Conservation (phyloP, 2,888 invertebrate genomes). For the Argyresthia goedartella region DNA sequence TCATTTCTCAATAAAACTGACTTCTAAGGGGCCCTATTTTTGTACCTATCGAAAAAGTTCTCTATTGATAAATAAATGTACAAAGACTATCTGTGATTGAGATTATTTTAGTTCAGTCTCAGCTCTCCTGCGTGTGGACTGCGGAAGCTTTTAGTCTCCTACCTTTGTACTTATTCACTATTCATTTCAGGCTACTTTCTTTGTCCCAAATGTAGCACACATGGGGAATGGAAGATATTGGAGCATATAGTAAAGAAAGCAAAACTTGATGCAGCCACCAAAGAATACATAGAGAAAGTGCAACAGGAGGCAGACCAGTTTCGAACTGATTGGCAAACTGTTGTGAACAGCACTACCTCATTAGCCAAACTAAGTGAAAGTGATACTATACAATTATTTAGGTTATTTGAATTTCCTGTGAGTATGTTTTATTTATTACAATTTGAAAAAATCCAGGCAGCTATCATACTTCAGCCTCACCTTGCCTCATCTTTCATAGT, state of each 20-base stretch:
- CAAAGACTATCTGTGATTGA: too few relatives aligned
- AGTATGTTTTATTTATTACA: conserved; percentile 16
- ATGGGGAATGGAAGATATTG: conserved; percentile 74
- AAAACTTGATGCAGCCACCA: conserved; percentile 37
- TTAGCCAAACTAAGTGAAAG: conserved; percentile 54
- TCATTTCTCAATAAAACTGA: too few relatives aligned
- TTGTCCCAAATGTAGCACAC: conserved; percentile 77
- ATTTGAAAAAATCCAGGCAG: too few relatives aligned
- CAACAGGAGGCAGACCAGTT: conserved; percentile 41
- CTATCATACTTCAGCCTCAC: background rate
- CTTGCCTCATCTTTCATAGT: background rate
- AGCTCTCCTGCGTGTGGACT: too few relatives aligned
- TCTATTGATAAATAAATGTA: too few relatives aligned
- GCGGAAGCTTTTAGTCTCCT: too few relatives aligned
- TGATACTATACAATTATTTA: conserved; percentile 52
- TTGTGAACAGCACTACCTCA: conserved; percentile 46
- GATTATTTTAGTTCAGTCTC: too few relatives aligned
- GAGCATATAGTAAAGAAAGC: conserved; percentile 63
- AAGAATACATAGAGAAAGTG: conserved; percentile 43
- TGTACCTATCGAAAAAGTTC: too few relatives aligned
- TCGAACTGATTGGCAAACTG: conserved; percentile 50
- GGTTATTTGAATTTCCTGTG: conserved; percentile 72
- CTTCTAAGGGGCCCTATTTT: too few relatives aligned
- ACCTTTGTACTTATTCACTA: background rate
- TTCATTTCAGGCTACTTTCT: conserved; percentile 73